Conservation (phyloP, 1,140 invertebrate species). For the Philaenus spumarius region DNA sequence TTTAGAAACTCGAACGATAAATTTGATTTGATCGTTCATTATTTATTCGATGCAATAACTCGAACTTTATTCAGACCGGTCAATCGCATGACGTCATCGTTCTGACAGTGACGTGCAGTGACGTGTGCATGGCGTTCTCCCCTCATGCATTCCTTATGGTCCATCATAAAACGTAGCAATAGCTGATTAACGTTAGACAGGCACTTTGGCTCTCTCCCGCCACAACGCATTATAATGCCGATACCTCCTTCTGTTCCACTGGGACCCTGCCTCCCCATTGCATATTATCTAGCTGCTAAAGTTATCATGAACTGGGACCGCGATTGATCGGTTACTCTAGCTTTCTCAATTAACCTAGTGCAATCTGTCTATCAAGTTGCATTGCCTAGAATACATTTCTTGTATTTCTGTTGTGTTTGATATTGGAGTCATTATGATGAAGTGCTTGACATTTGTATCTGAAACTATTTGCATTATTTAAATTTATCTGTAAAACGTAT, state of each 20-base stretch:
- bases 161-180: conserved; percentile 4
- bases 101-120: not conserved
- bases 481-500: too few species aligned
- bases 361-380: too few species aligned
- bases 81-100: not conserved
- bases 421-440: too few species aligned
- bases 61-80: not conserved
- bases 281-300: not conserved
- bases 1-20: too few species aligned
- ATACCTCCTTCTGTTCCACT: not conserved
- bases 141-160: conserved; percentile 14
- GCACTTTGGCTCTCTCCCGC: not conserved
- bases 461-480: too few species aligned
- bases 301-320: not conserved
- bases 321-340: not conserved
- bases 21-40: too few species aligned
- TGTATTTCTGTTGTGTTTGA: too few species aligned
- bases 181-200: conserved; percentile 6
- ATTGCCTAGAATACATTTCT: too few species aligned
- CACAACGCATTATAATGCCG: not conserved
- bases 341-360: too few species aligned
- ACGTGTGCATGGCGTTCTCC: conserved; percentile 1
- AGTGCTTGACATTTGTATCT: too few species aligned
- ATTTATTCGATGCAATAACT: too few species aligned
- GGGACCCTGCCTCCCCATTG: not conserved